Evolutionary conservation across 1,140 invertebrate species (phyloP), one percentile per base, ranked within the genome.

Genomic region (Solenopsis fugax): DNA sequence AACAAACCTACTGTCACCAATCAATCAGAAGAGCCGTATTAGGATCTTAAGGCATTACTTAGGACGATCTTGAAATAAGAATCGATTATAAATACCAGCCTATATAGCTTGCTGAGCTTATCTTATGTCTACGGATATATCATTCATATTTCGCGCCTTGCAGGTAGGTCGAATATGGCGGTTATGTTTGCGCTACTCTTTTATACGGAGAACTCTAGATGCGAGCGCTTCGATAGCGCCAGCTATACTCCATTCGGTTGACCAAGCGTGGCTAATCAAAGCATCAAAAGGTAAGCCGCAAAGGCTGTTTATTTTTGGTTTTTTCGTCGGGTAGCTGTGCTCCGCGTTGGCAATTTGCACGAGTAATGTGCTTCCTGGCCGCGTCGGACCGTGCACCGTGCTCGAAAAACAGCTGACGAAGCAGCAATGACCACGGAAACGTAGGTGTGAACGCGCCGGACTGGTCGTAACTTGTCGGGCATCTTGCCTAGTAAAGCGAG

Each of bases 181-280:
- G 29, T 29, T 29, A 2, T 29, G 29, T 29, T 29, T 29, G 29
- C 29, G 29, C 29, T 29, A 29, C 29, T 29, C 29, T 29, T 29
- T 29, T 29, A 0, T 29, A 77, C 88, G 78, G 48, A n/a, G 72
- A 34, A 21, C 37, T 29, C 29, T 29, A 29, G 76, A 80, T 58
- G 52, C 54, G 85, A 76, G 88, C 60, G 60, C 77, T 21, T n/a
- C 37, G 37, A 7, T n/a, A 90, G 89, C 90, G 89, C 90, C 87
- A 89, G 54, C 90, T 91, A 89, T 67, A 87, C 60, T 4, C 34
- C 87, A 62, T 90, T 76, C 80, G 87, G 78, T 89, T 81, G 85
- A 91, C 89, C 89, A 91, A 96, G 96, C 96, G 96, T 96, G 96
- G 96, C 96, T 96, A 96, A 96, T 96, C 96, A 96, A 96, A 96